Conservation (phyloP, 2,113 vertebrate species). For the Hippocampus abdominalis region DNA sequence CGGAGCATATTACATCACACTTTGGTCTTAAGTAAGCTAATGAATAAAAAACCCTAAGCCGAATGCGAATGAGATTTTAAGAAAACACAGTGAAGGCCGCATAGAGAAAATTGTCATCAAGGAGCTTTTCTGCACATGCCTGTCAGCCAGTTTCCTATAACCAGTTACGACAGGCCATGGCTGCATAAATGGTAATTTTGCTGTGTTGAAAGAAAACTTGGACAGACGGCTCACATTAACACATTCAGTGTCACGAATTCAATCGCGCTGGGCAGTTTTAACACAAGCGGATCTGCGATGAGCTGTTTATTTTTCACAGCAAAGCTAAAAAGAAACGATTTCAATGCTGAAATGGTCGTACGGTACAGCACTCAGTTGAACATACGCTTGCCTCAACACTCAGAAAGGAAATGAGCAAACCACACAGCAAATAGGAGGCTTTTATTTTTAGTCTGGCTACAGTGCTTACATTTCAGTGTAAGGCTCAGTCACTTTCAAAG, state of each 20-base stretch:
- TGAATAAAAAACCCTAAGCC: not conserved
- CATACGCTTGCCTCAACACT: constrained; percentile 52
- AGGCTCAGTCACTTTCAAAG: constrained; percentile 57
- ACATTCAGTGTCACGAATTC: constrained; percentile 17
- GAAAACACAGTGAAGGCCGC: not conserved
- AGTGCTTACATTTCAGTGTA: constrained; percentile 53
- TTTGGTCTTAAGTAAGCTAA: not conserved
- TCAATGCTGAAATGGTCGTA: constrained; percentile 57
- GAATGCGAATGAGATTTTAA: not conserved
- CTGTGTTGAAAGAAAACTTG: constrained; percentile 16
- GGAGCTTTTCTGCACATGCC: not conserved
- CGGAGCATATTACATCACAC: not conserved
- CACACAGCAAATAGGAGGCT: constrained; percentile 67
- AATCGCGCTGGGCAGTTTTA: constrained; percentile 7
- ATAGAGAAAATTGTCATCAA: not conserved
- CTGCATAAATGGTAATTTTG: constrained; percentile 8
- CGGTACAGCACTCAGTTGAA: constrained; percentile 46
- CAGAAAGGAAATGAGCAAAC: constrained; percentile 76
- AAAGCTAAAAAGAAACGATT: constrained; percentile 23
- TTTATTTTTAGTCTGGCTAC: constrained; percentile 57
- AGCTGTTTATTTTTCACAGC: constrained; percentile 25
- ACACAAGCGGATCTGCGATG: constrained; percentile 30
- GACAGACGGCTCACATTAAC: constrained; percentile 25
- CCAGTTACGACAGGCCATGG: not conserved
- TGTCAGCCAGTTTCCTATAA: constrained; percentile 6